phyloP scores from a whole-genome alignment of 2,113 vertebrate genomes.

The Triplophysa rosa region DNA sequence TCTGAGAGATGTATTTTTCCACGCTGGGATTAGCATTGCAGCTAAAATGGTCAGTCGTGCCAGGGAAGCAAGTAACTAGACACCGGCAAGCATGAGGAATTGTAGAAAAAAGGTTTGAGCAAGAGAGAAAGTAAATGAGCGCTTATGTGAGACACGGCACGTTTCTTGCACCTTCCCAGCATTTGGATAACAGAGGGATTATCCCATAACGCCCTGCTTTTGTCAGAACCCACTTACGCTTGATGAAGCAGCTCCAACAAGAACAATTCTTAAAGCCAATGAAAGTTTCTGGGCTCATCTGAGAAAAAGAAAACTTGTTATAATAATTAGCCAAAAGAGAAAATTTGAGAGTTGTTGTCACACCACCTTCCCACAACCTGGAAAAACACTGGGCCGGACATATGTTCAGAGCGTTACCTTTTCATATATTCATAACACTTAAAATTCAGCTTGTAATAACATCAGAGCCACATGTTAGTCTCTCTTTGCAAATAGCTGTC shows the following conservation, averaged over 20 bases:
- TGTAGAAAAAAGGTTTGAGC: neutral
- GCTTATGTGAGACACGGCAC: neutral
- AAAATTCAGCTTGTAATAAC: neutral
- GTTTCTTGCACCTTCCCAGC: neutral
- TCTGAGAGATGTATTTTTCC: conserved; percentile 57
- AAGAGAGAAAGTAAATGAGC: neutral
- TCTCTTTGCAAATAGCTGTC: conserved; percentile 32
- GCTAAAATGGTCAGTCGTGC: conserved; percentile 49
- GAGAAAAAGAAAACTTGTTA: neutral
- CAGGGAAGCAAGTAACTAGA: conserved; percentile 40
- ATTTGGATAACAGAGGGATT: neutral
- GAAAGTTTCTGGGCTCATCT: neutral
- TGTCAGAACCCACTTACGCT: conserved; percentile 60
- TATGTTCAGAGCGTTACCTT: neutral
- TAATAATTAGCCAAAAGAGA: neutral
- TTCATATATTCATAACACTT: conserved; percentile 6
- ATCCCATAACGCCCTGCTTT: conserved; percentile 57
- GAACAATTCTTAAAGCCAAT: conserved; percentile 1
- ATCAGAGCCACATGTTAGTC: neutral
- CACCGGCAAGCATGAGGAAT: conserved; percentile 18
- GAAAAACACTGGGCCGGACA: conserved; percentile 1
- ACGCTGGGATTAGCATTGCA: conserved; percentile 51
- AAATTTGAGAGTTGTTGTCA: conserved; percentile 22
- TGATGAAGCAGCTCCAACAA: conserved; percentile 43
- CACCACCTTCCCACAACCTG: conserved; percentile 1